Evolutionary conservation across 2,113 vertebrate genomes (phyloP), one percentile per base, ranked within the genome.

Genomic region (Cololabis saira): DNA sequence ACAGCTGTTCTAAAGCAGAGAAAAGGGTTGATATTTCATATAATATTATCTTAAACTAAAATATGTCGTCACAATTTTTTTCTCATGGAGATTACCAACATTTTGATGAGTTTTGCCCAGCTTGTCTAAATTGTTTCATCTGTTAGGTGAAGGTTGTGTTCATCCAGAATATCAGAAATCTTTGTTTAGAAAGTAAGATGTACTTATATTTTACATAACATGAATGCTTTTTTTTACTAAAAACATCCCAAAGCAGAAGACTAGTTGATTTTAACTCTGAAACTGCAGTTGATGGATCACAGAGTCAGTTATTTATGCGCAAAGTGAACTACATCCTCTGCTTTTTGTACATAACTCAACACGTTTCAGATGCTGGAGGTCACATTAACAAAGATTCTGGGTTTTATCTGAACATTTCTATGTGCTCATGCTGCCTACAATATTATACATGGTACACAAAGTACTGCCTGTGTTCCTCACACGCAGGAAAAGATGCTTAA

Each of bases 261-360:
- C 76, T 0, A 18, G 61, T 55, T 22, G 40, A 60, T 81, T 54
- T 42, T 18, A 16, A 42, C 50, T 9, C 1, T 42, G 13, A 61
- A 54, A 21, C 11, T 13, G 10, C 43, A 48, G 37, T 37, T 42
- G 40, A 68, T 62, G 30, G 51, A 56, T 60, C 6, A 24, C 22
- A 66, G 37, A 58, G 56, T 62, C 62, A 70, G 48, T 13, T 66
- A 37, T 71, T 40, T 72, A 66, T 62, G 54, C 62, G 21, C 33
- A 66, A 59, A 59, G 18, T 50, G 22, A 13, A 0, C 43, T 21
- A 43, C 55, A 42, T 57, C 49, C 12, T 68, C 37, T 78, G 14
- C 30, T 57, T 57, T 43, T 61, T 18, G 58, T 15, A 41, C 30
- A 10, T n/a, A 41, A 41, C 51, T 61, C 27, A 62, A 63, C 18